phyloP scores from a whole-genome alignment of 2,888 invertebrate species.

The Zele albiditarsus region DNA sequence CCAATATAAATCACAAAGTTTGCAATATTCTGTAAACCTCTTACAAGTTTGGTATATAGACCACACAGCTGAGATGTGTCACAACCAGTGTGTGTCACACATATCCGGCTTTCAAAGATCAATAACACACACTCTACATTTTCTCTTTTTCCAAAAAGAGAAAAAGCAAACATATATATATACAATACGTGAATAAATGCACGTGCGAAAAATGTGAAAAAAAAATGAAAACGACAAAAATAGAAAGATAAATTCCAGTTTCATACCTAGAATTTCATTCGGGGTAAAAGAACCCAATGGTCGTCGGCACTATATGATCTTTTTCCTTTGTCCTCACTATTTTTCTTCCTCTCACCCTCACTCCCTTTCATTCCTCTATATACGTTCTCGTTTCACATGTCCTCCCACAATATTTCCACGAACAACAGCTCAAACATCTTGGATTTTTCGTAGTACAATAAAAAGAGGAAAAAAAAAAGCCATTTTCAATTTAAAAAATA shows the following conservation, averaged over 20 bases:
- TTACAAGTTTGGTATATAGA: too few relatives aligned
- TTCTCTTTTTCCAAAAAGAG: constrained; percentile 3
- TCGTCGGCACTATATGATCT: neutral
- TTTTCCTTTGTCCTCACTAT: constrained; percentile 29
- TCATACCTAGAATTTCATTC: constrained; percentile 22
- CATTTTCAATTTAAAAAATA: too few relatives aligned
- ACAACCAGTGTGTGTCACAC: neutral
- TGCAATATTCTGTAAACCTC: too few relatives aligned
- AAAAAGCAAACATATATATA: neutral
- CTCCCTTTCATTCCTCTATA: constrained; percentile 18
- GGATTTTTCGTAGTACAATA: too few relatives aligned
- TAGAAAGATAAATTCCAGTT: neutral
- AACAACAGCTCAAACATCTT: too few relatives aligned
- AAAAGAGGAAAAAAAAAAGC: too few relatives aligned
- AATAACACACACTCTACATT: neutral
- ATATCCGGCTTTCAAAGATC: neutral
- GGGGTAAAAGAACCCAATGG: constrained; percentile 5
- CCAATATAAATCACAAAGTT: too few relatives aligned
- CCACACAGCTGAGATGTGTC: neutral
- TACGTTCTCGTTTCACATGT: constrained; percentile 33
- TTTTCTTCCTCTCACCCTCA: neutral
- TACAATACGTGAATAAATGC: neutral
- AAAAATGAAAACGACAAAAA: neutral
- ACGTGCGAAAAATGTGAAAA: neutral
- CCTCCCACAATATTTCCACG: too few relatives aligned